Evolutionary conservation across 2,888 invertebrate species (phyloP).

Genomic region (Zygothrica quintamaculata): DNA sequence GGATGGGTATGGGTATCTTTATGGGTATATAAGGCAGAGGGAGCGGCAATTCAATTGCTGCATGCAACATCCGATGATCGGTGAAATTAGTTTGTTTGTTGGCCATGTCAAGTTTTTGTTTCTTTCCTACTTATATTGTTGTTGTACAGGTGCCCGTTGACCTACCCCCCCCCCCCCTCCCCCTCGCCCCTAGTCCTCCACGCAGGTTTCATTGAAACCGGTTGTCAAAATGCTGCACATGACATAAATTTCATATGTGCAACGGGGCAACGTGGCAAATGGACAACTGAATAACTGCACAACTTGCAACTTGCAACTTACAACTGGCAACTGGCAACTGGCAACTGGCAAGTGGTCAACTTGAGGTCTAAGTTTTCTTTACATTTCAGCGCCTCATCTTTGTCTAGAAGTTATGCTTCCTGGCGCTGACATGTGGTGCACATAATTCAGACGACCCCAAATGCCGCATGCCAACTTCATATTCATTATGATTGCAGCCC

Average conservation of each 20-base stretch:
- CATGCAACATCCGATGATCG: conserved; percentile 43
- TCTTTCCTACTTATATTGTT: background rate
- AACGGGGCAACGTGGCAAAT: conserved; percentile 1
- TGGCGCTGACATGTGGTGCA: conserved; percentile 69
- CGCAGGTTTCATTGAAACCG: conserved; percentile 35
- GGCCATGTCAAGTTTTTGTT: conserved; percentile 41
- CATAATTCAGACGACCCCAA: conserved; percentile 69
- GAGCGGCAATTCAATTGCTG: conserved; percentile 51
- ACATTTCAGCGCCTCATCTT: conserved; percentile 49
- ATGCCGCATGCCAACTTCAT: conserved; percentile 49
- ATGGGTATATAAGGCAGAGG: conserved; percentile 26
- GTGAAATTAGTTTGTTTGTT: conserved; percentile 71
- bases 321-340: conserved; percentile 24
- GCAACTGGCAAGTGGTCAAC: conserved; percentile 17
- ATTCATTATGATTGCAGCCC: conserved; percentile 44
- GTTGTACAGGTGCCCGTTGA: conserved; percentile 47
- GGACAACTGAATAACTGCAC: conserved; percentile 17
- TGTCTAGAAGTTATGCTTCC: conserved; percentile 68
- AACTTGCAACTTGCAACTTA: conserved; percentile 50
- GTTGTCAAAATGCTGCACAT: conserved; percentile 70
- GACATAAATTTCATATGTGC: conserved; percentile 58
- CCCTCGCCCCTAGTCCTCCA: too few species aligned
- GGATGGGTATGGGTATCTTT: background rate
- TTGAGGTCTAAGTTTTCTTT: conserved; percentile 39
- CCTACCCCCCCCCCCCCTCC: conserved; percentile 27